Evolutionary conservation across 2,888 invertebrate species (phyloP).

Genomic region (Agrotis puta): DNA sequence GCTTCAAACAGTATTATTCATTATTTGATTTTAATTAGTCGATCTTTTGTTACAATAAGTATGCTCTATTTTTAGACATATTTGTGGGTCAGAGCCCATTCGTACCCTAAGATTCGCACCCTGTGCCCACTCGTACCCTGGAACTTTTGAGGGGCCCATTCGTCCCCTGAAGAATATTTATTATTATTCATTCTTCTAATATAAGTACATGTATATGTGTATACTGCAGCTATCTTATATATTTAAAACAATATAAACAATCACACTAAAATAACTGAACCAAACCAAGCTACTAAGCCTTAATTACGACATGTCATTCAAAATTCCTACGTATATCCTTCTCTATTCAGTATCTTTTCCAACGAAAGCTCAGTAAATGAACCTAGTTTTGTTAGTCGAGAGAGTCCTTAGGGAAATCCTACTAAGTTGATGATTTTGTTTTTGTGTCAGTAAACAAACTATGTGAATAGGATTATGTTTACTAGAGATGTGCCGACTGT

Average conservation of each 20-base stretch:
- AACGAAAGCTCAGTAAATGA: conserved; percentile 17
- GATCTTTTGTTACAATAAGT: no score
- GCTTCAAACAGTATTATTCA: no score
- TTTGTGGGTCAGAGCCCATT: no score
- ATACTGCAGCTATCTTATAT: no score
- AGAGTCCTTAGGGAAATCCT: conserved; percentile 50
- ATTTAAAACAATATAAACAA: conserved; percentile 12
- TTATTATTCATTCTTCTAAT: no score
- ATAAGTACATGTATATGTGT: no score
- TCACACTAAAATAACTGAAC: conserved; percentile 16
- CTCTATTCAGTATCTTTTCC: conserved; percentile 17
- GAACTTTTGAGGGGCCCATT: no score
- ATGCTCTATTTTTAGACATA: no score
- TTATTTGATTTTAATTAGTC: no score
- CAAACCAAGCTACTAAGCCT: conserved; percentile 21
- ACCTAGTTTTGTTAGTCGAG: conserved; percentile 34
- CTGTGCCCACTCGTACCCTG: no score
- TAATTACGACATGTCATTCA: conserved; percentile 30
- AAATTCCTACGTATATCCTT: conserved; percentile 12
- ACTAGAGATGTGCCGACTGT: neutral
- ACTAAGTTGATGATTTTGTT: conserved; percentile 43
- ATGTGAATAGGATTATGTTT: conserved; percentile 20
- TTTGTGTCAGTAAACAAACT: conserved; percentile 34
- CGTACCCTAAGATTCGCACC: no score
- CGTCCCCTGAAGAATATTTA: no score